A percentile compares a stretch with the other conserved stretches of the same genome.
phyloP scores from a whole-genome alignment of 2,797 vertebrate species.

The Channa striata region DNA sequence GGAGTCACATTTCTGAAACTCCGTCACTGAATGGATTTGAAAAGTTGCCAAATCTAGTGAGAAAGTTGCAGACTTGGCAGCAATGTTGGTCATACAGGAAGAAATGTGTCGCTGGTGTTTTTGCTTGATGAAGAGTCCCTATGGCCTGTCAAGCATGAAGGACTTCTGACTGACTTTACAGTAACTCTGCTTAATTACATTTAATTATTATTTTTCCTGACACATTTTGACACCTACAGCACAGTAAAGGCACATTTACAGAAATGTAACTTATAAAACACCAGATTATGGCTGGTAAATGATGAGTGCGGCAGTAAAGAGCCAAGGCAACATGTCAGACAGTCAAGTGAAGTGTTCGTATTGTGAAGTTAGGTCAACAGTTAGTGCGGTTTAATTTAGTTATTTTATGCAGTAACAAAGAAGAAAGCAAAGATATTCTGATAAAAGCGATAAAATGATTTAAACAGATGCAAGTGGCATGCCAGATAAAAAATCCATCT shows the following conservation, averaged over 20 bases:
- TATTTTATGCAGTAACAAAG: constrained; percentile 33
- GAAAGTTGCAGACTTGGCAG: constrained; percentile 6
- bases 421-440: constrained; percentile 4
- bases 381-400: constrained; percentile 5
- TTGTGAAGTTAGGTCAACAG: not conserved
- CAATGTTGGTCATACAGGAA: not conserved
- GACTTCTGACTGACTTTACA: not conserved
- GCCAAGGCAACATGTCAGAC: constrained; percentile 2
- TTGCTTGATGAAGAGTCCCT: constrained; percentile 7
- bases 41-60: constrained; percentile 8
- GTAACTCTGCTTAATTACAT: not conserved
- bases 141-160: not conserved
- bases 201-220: constrained; percentile 7
- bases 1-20: not conserved
- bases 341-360: not conserved
- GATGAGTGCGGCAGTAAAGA: not conserved
- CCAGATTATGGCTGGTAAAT: constrained; percentile 1
- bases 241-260: not conserved
- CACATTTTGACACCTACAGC: not conserved
- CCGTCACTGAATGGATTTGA: not conserved
- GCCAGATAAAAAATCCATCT: constrained; percentile 26
- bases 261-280: not conserved
- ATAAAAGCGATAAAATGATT: constrained; percentile 32
- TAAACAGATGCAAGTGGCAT: constrained; percentile 15
- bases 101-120: not conserved